Conservation (phyloP, 1,140 invertebrate species). For the Heliconius melpomene region DNA sequence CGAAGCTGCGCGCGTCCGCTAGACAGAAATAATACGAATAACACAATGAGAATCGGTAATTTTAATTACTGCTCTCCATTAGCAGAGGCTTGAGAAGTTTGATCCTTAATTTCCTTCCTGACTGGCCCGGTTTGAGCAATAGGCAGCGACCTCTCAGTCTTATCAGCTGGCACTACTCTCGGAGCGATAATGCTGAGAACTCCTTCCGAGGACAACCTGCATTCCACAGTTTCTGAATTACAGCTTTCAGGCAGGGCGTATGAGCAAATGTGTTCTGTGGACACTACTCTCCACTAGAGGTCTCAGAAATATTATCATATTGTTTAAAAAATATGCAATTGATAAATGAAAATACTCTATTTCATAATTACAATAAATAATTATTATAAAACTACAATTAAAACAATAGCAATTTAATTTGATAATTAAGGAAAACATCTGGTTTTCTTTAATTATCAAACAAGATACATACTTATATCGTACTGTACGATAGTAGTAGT, state of each 20-base stretch:
- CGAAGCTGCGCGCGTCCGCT: no score
- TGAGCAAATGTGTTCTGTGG: constrained; percentile 85
- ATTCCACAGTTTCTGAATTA: constrained; percentile 84
- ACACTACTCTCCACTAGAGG: no score
- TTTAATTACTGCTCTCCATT: constrained; percentile 40
- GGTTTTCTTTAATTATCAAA: not conserved
- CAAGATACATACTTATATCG: not conserved
- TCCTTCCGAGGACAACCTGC: constrained; percentile 87
- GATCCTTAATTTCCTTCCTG: constrained; percentile 66
- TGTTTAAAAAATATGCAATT: no score
- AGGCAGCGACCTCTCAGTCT: constrained; percentile 83
- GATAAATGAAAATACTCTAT: no score
- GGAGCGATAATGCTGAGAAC: constrained; percentile 86
- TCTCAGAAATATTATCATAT: no score
- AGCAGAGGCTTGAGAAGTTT: constrained; percentile 49
- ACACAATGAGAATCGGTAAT: not conserved
- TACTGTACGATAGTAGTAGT: no score
- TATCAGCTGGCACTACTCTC: constrained; percentile 76
- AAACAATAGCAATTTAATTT: no score
- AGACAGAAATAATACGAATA: no score
- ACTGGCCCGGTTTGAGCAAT: constrained; percentile 84
- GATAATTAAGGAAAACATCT: no score
- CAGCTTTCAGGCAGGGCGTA: constrained; percentile 87
- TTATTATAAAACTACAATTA: no score
- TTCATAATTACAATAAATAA: no score